A percentile compares a stretch with the other conserved stretches of the same genome.
Evolutionary conservation across 1,140 invertebrate genomes (phyloP).

Genomic region (Ostrea denselamellosa): DNA sequence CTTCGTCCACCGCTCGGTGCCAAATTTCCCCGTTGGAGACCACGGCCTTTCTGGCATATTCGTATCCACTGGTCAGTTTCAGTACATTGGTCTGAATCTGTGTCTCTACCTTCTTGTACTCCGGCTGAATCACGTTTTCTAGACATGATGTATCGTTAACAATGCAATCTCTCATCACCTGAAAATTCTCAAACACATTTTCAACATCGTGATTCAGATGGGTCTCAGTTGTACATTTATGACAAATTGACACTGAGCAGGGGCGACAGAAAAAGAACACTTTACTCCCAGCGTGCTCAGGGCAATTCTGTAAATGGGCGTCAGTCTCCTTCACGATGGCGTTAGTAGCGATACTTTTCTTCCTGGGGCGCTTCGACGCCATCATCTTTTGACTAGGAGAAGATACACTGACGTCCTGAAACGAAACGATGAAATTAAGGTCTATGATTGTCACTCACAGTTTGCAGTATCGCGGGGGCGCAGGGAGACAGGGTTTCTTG

Average conservation of each 20-base stretch:
- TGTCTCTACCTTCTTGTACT: slow-evolving; percentile 10
- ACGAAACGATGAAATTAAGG: not conserved
- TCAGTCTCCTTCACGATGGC: not conserved
- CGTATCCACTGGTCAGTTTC: slow-evolving; percentile 10
- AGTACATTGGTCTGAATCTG: slow-evolving; percentile 6
- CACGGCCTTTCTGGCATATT: not conserved
- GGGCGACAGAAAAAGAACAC: slow-evolving; percentile 4
- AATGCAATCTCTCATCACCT: not conserved
- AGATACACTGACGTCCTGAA: not conserved
- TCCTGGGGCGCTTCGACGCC: not conserved
- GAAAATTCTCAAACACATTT: not conserved
- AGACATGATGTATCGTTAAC: not conserved
- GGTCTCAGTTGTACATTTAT: not conserved
- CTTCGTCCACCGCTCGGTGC: not conserved
- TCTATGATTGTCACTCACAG: too few species aligned
- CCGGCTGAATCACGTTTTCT: not conserved
- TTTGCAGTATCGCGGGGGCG: too few species aligned
- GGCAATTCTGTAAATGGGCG: not conserved
- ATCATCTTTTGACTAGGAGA: not conserved
- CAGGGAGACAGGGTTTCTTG: too few species aligned
- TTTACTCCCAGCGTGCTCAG: not conserved
- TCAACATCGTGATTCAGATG: slow-evolving; percentile 1
- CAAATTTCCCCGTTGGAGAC: slow-evolving; percentile 2
- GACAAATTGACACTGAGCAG: not conserved
- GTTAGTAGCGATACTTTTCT: not conserved